Base-by-base conservation (phyloP, 2,888 invertebrate species). In the Globia sparganii region DNA sequence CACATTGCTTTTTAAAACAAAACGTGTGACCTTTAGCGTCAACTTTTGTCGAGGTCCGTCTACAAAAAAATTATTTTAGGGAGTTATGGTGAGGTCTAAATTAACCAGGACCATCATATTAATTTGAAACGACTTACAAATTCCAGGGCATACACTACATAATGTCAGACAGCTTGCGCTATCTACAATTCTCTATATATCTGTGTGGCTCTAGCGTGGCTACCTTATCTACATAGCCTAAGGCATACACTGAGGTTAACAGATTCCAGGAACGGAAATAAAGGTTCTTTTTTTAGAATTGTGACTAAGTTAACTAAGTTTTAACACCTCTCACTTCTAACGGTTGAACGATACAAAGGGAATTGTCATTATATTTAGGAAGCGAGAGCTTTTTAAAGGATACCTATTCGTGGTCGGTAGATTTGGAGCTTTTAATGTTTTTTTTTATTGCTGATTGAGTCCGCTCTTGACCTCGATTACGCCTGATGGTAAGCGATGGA, bases 251-350 rank as follows among this genome's bases (percentile, higher is more conserved):
- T 37, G 69, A 72, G 58, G 68, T 81, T 74, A 85, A 75, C 43
- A 58, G 66, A 77, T 84, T 84, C 83, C 69, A 34, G 59, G 86
- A 84, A 84, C 83, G 83, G 83, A 84, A 86, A 84, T 83, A 72
- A 56, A 61, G 31, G 62, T 59, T 68, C 83, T 86, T 82, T 82
- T 70, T 78, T 72, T 84, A 86, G 83, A 78, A 67, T 34, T 67
- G 83, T 84, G 83, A 82, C 72, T 82, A 72, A 74, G 58, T 75
- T 74, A 15, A 72, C 34, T 81, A 70, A 81, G 62, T 85, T 72
- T 15, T 86, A 46, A 76, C 83, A 75, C 86, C 72, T 86, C 73
- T 73, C 72, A 72, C 72, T 81, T 78, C 69, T 78, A 71, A 78
- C 49, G 78, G 64, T 58, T 49, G 65, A 9, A 68, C 56, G n/a